Conservation (phyloP, 2,888 invertebrate genomes). For the Caenorhabditis drosophilae region DNA sequence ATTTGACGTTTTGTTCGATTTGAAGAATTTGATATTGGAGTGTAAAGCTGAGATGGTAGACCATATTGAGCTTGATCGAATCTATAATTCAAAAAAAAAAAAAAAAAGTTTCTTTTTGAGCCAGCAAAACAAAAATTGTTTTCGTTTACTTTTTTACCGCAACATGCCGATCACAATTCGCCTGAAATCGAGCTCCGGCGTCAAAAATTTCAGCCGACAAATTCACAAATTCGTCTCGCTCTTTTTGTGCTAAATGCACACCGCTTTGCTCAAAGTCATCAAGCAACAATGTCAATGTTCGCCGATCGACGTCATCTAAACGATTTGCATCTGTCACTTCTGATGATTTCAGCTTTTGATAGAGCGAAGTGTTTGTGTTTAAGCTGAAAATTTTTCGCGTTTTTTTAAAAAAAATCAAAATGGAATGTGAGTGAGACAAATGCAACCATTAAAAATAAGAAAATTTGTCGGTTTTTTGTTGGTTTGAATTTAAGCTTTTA, state of each 20-base stretch:
- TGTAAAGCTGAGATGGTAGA: conserved; percentile 28
- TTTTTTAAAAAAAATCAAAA: too few species aligned
- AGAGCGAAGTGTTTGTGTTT: conserved; percentile 86
- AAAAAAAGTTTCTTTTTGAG: too few species aligned
- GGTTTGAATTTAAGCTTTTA: too few species aligned
- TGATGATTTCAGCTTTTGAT: conserved; percentile 79
- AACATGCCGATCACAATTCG: conserved; percentile 45
- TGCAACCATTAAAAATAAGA: too few species aligned
- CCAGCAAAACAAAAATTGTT: too few species aligned
- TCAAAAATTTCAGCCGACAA: conserved; percentile 44
- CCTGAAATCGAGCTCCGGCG: conserved; percentile 65
- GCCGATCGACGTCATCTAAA: conserved; percentile 77
- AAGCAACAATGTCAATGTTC: conserved; percentile 86
- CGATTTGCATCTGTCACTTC: conserved; percentile 76
- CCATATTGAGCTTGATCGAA: conserved; percentile 42
- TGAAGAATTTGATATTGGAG: conserved; percentile 47
- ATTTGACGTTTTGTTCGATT: conserved; percentile 48
- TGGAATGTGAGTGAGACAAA: too few species aligned
- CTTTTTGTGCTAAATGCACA: conserved; percentile 84
- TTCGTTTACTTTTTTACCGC: conserved; percentile 38
- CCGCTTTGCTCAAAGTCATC: conserved; percentile 98
- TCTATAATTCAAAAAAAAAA: conserved; percentile 15
- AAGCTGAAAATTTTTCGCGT: too few species aligned
- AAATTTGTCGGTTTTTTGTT: too few species aligned
- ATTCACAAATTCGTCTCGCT: conserved; percentile 65